These are phyloP conservation scores for Pocillopora verrucosa DNA, from an alignment of 64 coral and sea anemone species.

Conservation along the genomic window DNA sequence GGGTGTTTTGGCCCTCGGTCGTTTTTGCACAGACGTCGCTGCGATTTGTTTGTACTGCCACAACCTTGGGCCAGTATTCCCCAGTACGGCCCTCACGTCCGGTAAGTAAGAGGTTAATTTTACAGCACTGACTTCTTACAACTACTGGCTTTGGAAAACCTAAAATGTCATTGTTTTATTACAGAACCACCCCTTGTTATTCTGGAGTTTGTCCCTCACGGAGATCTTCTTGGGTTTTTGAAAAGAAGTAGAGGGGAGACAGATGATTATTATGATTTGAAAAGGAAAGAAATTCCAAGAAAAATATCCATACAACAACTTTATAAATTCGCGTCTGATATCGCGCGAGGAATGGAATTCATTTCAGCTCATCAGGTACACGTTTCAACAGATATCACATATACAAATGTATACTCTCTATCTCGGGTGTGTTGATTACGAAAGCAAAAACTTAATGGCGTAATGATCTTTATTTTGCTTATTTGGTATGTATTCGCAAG, in stretches of 20 bases:
- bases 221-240: constrained; percentile 32
- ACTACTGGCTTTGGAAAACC: no score
- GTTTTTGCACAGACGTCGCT: no score
- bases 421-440: neutral
- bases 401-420: neutral
- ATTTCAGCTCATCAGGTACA: constrained; percentile 7
- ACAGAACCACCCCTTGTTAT: constrained; percentile 16
- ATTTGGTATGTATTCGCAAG: no score
- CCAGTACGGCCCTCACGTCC: no score
- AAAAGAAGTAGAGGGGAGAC: constrained; percentile 29
- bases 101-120: no score
- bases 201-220: constrained; percentile 31
- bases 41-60: no score
- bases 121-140: no score
- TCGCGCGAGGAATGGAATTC: constrained; percentile 31
- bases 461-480: no score
- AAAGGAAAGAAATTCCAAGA: neutral
- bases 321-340: constrained; percentile 20
- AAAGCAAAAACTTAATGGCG: no score
- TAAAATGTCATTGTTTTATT: neutral
- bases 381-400: neutral
- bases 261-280: constrained; percentile 33
- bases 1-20: no score
- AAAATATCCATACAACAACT: constrained; percentile 15
- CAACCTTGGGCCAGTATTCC: no score